Base-by-base conservation (phyloP, 2,113 vertebrate genomes). In the Actinemys pallida region DNA sequence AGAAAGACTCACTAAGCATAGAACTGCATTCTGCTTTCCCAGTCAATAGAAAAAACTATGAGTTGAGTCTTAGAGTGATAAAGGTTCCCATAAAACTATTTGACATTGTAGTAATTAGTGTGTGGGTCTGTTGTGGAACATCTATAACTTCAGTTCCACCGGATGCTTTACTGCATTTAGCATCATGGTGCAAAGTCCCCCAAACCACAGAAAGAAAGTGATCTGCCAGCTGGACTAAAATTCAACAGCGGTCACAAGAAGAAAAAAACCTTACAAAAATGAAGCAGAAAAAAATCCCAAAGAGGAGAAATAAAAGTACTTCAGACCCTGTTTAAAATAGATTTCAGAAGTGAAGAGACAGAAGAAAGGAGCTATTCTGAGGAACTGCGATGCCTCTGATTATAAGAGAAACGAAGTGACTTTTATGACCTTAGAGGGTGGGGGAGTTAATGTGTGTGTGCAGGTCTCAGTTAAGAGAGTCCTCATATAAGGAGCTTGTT, bases 221-320 rank as follows among this genome's bases (percentile, higher is more conserved):
- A 86, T 72, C 42, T 83, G 85, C 90, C 57, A 89, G 53, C 59
- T 50, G 54, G 14, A 53, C 47, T 83, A 83, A 87, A 22, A 89
- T 56, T 29, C 75, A 80, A 50, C 76, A 90, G 80, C 57, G 84
- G 17, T 89, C 49, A 87, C 31, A 94, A 88, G 42, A 8, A 56
- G 84, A 91, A 42, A 54, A 78, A 27, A 5, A 75, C 10, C 59
- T 24, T 65, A 47, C 86, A 89, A 5, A 84, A 83, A 84, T 50
- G 27, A 93, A 87, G 7, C 11, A 13, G 86, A 81, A 81, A 90
- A 72, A 56, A 47, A 11, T 93, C 92, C 45, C n/a, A 75, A 93
- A 45, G 65, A 42, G 1, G 3, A 76, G 47, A 84, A 93, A 49
- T 50, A 31, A 80, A 83, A 65, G 11, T 52, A 47, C 6, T 90